Conservation (phyloP, 2,113 vertebrate genomes). For the Pungitius pungitius region DNA sequence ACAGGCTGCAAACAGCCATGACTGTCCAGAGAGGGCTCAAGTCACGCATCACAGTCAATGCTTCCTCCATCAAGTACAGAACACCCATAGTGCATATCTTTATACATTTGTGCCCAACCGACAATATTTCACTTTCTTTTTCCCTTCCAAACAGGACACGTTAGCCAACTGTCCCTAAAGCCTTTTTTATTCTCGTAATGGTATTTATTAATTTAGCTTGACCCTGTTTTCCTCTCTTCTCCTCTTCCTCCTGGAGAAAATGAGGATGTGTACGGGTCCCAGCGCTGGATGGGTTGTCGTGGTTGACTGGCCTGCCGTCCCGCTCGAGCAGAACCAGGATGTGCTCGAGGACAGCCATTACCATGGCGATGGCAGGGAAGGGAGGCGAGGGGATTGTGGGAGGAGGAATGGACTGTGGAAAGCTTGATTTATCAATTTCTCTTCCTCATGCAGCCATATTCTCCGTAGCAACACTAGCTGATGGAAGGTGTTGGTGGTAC, state of each 20-base stretch:
- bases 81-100: slow-evolving; percentile 8
- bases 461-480: too few species aligned
- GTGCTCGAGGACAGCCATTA: slow-evolving; percentile 30
- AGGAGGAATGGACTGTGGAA: not conserved
- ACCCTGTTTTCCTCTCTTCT: slow-evolving; percentile 41
- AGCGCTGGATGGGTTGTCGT: not conserved
- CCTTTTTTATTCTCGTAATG: slow-evolving; percentile 20
- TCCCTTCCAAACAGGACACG: slow-evolving; percentile 35
- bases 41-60: slow-evolving; percentile 11
- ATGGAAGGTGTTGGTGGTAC: too few species aligned
- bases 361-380: not conserved
- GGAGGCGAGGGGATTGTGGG: not conserved
- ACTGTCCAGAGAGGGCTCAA: not conserved
- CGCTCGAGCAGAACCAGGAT: slow-evolving; percentile 39
- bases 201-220: slow-evolving; percentile 64
- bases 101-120: not conserved
- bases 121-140: slow-evolving; percentile 32
- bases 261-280: slow-evolving; percentile 3
- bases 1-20: not conserved
- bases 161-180: slow-evolving; percentile 30
- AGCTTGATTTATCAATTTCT: too few species aligned
- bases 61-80: slow-evolving; percentile 11
- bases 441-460: too few species aligned
- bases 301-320: slow-evolving; percentile 30
- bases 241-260: slow-evolving; percentile 3